A percentile compares a stretch with the other conserved stretches of the same genome.
Conservation (phyloP, 2,888 invertebrate species). For the Tanypteryx hageni region DNA sequence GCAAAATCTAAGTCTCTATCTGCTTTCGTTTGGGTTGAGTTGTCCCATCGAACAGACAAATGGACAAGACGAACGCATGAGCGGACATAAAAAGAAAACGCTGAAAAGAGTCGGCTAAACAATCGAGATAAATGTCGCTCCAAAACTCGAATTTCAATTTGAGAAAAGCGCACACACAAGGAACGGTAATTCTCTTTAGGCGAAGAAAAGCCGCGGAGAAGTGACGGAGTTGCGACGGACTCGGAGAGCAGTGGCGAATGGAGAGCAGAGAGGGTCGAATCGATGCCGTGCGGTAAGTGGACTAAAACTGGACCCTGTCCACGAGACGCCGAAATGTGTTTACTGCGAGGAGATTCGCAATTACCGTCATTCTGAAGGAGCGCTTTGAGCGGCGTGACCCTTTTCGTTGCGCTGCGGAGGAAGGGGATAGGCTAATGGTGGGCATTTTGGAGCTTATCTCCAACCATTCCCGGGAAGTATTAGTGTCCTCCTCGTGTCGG, state of each 20-base stretch:
- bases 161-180: too few species aligned
- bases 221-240: too few species aligned
- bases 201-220: too few species aligned
- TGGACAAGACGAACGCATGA: too few species aligned
- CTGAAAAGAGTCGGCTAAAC: too few species aligned
- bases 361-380: conserved; percentile 26
- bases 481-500: background rate
- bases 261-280: background rate
- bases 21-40: too few species aligned
- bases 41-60: too few species aligned
- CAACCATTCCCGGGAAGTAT: background rate
- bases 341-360: conserved; percentile 19
- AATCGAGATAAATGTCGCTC: too few species aligned
- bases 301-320: background rate
- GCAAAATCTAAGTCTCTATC: too few species aligned
- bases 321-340: background rate
- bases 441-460: background rate
- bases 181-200: too few species aligned
- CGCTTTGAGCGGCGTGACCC: background rate
- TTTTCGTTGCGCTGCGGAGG: background rate
- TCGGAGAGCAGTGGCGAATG: background rate
- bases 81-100: too few species aligned
- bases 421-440: background rate
- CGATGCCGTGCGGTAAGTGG: background rate
- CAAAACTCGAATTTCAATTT: too few species aligned